Evolutionary conservation across 2,888 invertebrate species (phyloP).

Genomic region (Drosophila ochracea): DNA sequence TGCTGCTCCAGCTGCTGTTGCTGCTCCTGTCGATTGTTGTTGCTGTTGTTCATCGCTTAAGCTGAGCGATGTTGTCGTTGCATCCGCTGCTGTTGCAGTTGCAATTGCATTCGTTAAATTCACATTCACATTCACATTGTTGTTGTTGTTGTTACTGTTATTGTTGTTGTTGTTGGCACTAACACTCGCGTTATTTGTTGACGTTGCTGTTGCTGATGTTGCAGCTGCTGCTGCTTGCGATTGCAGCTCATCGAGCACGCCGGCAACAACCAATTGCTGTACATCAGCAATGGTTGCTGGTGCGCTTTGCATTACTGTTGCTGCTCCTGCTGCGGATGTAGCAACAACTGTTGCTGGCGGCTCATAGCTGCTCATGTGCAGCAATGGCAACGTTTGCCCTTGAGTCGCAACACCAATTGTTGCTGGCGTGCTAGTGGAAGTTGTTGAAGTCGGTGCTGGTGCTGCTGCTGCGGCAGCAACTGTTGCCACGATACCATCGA

Average conservation of each 20-base stretch:
- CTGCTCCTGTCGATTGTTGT: constrained; percentile 52
- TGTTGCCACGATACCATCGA: constrained; percentile 72
- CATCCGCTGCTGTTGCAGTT: constrained; percentile 47
- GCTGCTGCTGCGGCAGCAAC: constrained; percentile 61
- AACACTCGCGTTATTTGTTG: constrained; percentile 80
- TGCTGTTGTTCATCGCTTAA: constrained; percentile 52
- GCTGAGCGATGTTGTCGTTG: constrained; percentile 63
- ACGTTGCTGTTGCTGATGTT: constrained; percentile 44
- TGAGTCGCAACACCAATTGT: constrained; percentile 44
- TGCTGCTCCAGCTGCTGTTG: constrained; percentile 39
- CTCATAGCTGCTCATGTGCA: constrained; percentile 78
- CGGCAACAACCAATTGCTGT: constrained; percentile 60
- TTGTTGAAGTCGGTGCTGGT: constrained; percentile 72
- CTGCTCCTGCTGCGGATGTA: constrained; percentile 51
- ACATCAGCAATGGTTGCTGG: constrained; percentile 83
- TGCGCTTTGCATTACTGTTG: constrained; percentile 69
- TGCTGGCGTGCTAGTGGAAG: constrained; percentile 69
- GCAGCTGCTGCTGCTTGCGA: constrained; percentile 40
- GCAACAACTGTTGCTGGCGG: constrained; percentile 26
- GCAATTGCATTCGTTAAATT: constrained; percentile 49
- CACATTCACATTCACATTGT: constrained; percentile 77
- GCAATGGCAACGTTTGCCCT: constrained; percentile 82
- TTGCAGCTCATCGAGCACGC: constrained; percentile 53
- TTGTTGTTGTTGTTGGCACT: constrained; percentile 74
- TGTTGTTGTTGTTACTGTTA: constrained; percentile 15